These are phyloP conservation scores for Nerophis ophidion DNA, from an alignment of 2,113 vertebrate species.

Conservation along the genomic window DNA sequence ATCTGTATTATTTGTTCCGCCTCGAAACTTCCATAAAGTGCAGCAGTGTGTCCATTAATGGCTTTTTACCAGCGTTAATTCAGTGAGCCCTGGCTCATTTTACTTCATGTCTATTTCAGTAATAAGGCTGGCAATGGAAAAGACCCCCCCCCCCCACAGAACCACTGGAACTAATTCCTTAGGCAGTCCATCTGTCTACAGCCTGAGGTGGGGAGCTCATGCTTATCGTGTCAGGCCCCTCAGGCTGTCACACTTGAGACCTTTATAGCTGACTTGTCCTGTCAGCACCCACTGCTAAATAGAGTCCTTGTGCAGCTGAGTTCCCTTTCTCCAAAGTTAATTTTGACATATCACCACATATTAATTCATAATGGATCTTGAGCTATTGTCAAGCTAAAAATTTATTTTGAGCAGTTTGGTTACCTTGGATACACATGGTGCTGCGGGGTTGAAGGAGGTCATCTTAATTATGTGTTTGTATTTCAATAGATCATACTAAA, in stretches of 20 bases:
- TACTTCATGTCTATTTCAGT: constrained; percentile 13
- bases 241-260: constrained; percentile 31
- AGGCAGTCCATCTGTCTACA: constrained; percentile 62
- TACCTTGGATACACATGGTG: not conserved
- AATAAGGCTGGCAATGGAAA: constrained; percentile 14
- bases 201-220: constrained; percentile 36
- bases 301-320: constrained; percentile 27
- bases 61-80: constrained; percentile 1
- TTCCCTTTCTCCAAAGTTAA: constrained; percentile 20
- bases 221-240: constrained; percentile 35
- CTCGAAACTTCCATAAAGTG: not conserved
- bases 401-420: constrained; percentile 21
- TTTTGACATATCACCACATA: constrained; percentile 10
- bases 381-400: constrained; percentile 14
- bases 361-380: constrained; percentile 16
- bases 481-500: not conserved
- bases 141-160: constrained; percentile 30
- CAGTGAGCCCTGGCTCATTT: constrained; percentile 5
- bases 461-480: not conserved
- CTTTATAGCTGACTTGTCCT: constrained; percentile 49
- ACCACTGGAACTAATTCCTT: constrained; percentile 61
- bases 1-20: not conserved
- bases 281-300: constrained; percentile 49
- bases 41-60: not conserved
- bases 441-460: constrained; percentile 2